Evolutionary conservation across 2,113 vertebrate species (phyloP).

Genomic region (Acrocephalus kingi): DNA sequence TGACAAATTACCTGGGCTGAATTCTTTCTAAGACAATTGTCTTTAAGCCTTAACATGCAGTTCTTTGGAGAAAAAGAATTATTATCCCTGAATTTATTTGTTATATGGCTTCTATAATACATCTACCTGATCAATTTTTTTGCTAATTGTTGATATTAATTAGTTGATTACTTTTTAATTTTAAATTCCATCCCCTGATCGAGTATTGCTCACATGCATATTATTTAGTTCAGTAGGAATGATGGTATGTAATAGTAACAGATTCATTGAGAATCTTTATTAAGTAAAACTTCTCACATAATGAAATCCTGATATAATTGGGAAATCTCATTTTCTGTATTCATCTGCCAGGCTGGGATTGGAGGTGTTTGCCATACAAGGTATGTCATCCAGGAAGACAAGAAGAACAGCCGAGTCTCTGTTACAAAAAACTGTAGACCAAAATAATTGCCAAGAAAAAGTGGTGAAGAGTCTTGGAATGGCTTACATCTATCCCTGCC

Average conservation of each 20-base stretch:
- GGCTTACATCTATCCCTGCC: constrained; percentile 72
- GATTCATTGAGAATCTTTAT: background rate
- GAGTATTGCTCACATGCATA: background rate
- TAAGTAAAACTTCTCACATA: background rate
- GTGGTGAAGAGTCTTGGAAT: constrained; percentile 72
- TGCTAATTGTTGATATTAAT: background rate
- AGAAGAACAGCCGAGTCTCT: constrained; percentile 51
- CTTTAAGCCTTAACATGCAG: background rate
- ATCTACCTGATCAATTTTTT: background rate
- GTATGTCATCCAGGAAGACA: constrained; percentile 80
- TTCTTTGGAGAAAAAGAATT: background rate
- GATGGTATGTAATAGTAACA: background rate
- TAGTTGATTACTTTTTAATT: background rate
- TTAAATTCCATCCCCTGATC: background rate
- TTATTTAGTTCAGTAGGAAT: background rate
- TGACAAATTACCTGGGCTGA: background rate
- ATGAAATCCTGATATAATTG: background rate
- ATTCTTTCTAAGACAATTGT: background rate
- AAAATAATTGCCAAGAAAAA: constrained; percentile 81
- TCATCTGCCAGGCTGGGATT: constrained; percentile 73
- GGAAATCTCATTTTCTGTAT: background rate
- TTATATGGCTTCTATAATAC: background rate
- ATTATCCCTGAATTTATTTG: background rate
- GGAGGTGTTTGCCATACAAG: constrained; percentile 85
- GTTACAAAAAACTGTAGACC: constrained; percentile 82